A percentile compares a stretch with the other conserved stretches of the same genome.
Evolutionary conservation across 2,888 invertebrate genomes (phyloP).

Genomic region (Pristionchus exspectatus): DNA sequence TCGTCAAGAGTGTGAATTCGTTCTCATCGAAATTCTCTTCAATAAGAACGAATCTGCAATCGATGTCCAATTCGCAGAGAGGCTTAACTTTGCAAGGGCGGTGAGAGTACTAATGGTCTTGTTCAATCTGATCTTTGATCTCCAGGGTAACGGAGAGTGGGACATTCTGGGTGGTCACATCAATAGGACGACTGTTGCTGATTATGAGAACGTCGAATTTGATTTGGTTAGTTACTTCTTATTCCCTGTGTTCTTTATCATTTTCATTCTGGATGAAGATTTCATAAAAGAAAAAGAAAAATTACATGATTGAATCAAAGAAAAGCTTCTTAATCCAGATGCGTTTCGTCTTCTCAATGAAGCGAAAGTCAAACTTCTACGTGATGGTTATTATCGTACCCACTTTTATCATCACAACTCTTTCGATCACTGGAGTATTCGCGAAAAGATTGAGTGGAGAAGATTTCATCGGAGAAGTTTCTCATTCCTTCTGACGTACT

Average conservation of each 20-base stretch:
- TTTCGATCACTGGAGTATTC: slow-evolving; percentile 54
- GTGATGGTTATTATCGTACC: slow-evolving; percentile 53
- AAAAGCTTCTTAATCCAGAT: slow-evolving; percentile 37
- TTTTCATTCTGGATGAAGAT: background rate
- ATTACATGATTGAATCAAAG: too few species aligned
- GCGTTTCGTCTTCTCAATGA: slow-evolving; percentile 37
- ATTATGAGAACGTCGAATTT: slow-evolving; percentile 46
- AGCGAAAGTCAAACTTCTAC: slow-evolving; percentile 54
- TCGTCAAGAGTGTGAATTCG: slow-evolving; percentile 44
- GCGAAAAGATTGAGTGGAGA: slow-evolving; percentile 50
- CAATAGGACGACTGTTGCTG: background rate
- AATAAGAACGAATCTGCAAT: slow-evolving; percentile 47
- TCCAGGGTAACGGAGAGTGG: slow-evolving; percentile 51
- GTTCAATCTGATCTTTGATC: slow-evolving; percentile 6
- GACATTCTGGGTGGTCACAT: slow-evolving; percentile 27
- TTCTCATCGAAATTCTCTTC: slow-evolving; percentile 51
- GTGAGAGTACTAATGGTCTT: background rate
- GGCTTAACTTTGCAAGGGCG: slow-evolving; percentile 22
- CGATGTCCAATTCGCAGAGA: slow-evolving; percentile 32
- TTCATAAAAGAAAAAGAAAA: too few species aligned
- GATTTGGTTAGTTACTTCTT: slow-evolving; percentile 13
- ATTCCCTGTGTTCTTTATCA: background rate
- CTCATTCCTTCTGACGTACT: background rate
- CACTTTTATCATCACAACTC: slow-evolving; percentile 54
- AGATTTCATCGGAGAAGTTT: slow-evolving; percentile 51